Evolutionary conservation across 2,113 vertebrate species (phyloP).

Genomic region (Cromileptes altivelis): DNA sequence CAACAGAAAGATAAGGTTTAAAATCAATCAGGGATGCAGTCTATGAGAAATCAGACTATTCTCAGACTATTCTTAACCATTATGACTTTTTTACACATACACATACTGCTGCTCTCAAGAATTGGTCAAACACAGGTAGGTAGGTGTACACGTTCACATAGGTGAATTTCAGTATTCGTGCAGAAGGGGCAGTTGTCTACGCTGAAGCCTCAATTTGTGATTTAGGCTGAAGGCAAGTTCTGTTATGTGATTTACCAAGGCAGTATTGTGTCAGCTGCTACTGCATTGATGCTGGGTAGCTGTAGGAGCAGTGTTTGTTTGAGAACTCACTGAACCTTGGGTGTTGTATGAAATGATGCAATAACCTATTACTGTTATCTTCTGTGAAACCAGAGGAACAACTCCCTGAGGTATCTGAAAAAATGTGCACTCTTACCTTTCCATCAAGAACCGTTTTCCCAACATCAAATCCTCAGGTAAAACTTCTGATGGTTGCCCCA

Average conservation of each 20-base stretch:
- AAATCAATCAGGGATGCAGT: too few species aligned
- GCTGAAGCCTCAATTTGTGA: background rate
- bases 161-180: too few species aligned
- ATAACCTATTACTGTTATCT: background rate
- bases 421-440: constrained; percentile 7
- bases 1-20: too few species aligned
- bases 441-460: constrained; percentile 31
- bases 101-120: too few species aligned
- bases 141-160: too few species aligned
- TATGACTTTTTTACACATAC: too few species aligned
- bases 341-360: constrained; percentile 2
- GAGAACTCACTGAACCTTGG: background rate
- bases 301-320: background rate
- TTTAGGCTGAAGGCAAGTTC: background rate
- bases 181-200: background rate
- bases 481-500: constrained; percentile 13
- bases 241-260: background rate
- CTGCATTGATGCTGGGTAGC: background rate
- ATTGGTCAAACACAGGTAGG: too few species aligned
- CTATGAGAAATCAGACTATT: too few species aligned
- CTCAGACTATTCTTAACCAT: too few species aligned
- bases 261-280: background rate
- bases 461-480: constrained; percentile 35
- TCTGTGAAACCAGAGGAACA: background rate
- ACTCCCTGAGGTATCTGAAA: constrained; percentile 2